Percentiles rank a stretch among this genome's conserved stretches.
Evolutionary conservation across 2,888 invertebrate genomes (phyloP).

Genomic region (Ferrisia virgata): DNA sequence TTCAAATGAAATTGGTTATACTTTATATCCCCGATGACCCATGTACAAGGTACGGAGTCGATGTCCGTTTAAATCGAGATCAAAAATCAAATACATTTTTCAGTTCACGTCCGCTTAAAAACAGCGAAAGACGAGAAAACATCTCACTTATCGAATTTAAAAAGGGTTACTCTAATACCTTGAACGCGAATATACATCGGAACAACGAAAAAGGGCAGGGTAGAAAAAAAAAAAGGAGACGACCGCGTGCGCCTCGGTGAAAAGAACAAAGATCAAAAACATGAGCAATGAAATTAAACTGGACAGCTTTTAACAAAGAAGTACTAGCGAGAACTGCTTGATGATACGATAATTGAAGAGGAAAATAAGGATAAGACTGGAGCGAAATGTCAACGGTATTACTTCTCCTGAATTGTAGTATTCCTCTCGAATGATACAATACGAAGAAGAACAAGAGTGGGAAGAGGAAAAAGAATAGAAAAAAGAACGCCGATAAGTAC

Average conservation of each 20-base stretch:
- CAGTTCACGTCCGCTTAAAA: neutral
- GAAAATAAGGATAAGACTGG: neutral
- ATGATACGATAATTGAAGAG: constrained; percentile 14
- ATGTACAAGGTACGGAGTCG: neutral
- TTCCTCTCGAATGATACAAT: neutral
- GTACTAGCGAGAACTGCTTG: constrained; percentile 14
- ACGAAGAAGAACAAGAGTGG: neutral
- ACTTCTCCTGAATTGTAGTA: neutral
- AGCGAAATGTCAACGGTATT: neutral
- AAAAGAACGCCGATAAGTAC: constrained; percentile 5
- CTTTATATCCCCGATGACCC: neutral
- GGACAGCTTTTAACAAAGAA: constrained; percentile 9
- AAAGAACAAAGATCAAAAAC: constrained; percentile 17
- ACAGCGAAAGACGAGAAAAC: neutral
- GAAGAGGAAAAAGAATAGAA: neutral
- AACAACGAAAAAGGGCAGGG: neutral
- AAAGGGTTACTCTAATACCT: neutral
- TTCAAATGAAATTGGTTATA: neutral
- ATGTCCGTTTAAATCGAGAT: neutral
- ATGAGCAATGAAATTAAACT: constrained; percentile 11
- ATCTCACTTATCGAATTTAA: neutral
- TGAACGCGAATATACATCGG: neutral
- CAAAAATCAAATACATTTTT: neutral
- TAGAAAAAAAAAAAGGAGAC: neutral
- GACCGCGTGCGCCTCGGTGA: neutral